Percentiles rank a stretch among this genome's conserved stretches.
phyloP scores from a whole-genome alignment of 2,888 invertebrate genomes.

The Cepaea hortensis region DNA sequence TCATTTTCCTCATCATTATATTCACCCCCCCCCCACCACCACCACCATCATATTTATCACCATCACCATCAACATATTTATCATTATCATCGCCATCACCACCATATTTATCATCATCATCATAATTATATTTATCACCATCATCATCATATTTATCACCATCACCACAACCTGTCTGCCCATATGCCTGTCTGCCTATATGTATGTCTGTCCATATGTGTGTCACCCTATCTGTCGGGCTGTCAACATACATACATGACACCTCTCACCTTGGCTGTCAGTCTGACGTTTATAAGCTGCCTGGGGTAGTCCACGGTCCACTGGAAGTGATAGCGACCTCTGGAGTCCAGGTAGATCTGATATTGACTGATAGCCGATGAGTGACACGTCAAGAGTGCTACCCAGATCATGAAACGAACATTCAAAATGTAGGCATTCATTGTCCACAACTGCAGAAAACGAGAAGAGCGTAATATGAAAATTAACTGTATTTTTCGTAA shows the following conservation, averaged over 20 bases:
- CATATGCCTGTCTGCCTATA: not conserved
- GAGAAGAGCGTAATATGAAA: too few relatives aligned
- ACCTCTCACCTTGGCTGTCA: constrained; percentile 47
- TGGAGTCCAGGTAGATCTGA: constrained; percentile 51
- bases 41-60: too few relatives aligned
- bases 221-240: not conserved
- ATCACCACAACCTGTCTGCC: not conserved
- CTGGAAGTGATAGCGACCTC: constrained; percentile 51
- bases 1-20: too few relatives aligned
- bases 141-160: too few relatives aligned
- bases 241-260: not conserved
- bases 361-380: constrained; percentile 15
- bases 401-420: not conserved
- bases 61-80: too few relatives aligned
- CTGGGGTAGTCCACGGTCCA: constrained; percentile 60
- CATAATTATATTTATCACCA: too few relatives aligned
- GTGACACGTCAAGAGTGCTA: too few relatives aligned
- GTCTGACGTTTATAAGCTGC: constrained; percentile 54
- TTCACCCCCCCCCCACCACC: too few relatives aligned
- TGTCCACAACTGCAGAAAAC: not conserved
- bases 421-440: not conserved
- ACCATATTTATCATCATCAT: too few relatives aligned
- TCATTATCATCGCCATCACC: too few relatives aligned
- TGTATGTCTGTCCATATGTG: not conserved
- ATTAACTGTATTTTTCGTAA: too few relatives aligned